phyloP scores from a whole-genome alignment of 1,140 invertebrate genomes.

The Sminthurinus signatus region DNA sequence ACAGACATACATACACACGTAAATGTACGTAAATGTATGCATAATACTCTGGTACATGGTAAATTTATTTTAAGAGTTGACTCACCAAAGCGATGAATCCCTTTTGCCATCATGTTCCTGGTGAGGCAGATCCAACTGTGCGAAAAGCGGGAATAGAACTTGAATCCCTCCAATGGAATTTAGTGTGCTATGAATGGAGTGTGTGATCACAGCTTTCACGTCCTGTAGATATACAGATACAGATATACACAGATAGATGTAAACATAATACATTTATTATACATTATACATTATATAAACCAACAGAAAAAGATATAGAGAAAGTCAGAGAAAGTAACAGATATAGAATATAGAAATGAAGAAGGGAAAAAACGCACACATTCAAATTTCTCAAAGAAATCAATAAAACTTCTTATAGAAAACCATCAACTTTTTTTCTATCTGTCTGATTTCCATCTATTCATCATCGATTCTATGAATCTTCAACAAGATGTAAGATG shows the following conservation, averaged over 20 bases:
- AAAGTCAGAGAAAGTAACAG: no score
- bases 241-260: not conserved
- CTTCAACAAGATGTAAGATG: no score
- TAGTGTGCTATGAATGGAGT: slow-evolving; percentile 97
- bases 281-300: no score
- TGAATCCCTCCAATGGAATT: slow-evolving; percentile 99
- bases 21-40: no score
- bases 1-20: no score
- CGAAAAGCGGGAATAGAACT: slow-evolving; percentile 96
- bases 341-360: no score
- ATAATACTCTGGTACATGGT: not conserved
- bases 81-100: slow-evolving; percentile 78
- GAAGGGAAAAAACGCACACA: no score
- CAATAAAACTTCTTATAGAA: slow-evolving; percentile 1
- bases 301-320: no score
- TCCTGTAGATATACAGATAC: slow-evolving; percentile 57
- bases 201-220: slow-evolving; percentile 96
- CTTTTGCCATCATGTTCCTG: slow-evolving; percentile 65
- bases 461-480: slow-evolving; percentile 7
- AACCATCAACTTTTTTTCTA: slow-evolving; percentile 6
- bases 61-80: slow-evolving; percentile 8
- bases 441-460: slow-evolving; percentile 4
- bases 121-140: slow-evolving; percentile 89
- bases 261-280: no score
- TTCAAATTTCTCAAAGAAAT: slow-evolving; percentile 8